A percentile compares a stretch with the other conserved stretches of the same genome.
These are phyloP conservation scores for Agriopis aurantiaria DNA, from an alignment of 2,888 invertebrate species.

Conservation along the genomic window DNA sequence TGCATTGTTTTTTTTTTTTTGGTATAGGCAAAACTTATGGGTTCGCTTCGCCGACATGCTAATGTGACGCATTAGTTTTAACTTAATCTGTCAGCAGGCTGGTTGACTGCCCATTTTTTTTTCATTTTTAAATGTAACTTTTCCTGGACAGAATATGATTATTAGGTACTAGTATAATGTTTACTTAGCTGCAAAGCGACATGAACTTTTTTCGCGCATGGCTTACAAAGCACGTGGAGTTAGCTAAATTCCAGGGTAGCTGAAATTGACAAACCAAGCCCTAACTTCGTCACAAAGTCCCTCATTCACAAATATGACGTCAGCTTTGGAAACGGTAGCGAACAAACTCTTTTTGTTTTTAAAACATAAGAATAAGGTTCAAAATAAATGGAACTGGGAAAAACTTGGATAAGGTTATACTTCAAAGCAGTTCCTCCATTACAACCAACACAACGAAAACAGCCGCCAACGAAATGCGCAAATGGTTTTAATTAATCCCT, in stretches of 20 bases:
- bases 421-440: conserved; percentile 22
- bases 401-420: neutral
- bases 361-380: conserved; percentile 3
- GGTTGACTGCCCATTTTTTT: too few relatives aligned
- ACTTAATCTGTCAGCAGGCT: too few relatives aligned
- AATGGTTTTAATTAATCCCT: conserved; percentile 30
- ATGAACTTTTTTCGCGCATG: neutral
- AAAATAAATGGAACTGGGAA: conserved; percentile 5
- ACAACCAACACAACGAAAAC: neutral
- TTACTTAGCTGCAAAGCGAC: neutral
- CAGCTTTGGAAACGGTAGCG: conserved; percentile 4
- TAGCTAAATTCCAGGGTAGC: neutral
- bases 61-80: too few relatives aligned
- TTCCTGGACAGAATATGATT: neutral
- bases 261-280: neutral
- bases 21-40: too few relatives aligned
- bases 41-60: too few relatives aligned
- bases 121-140: too few relatives aligned
- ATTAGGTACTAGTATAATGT: neutral
- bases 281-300: neutral
- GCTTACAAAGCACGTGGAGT: neutral
- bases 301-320: conserved; percentile 15
- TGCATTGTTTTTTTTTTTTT: too few relatives aligned
- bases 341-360: conserved; percentile 1
- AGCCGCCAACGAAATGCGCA: conserved; percentile 12